These are phyloP conservation scores for Todiramphus saurophagus DNA, from an alignment of 2,113 vertebrate genomes.

Conservation along the genomic window DNA sequence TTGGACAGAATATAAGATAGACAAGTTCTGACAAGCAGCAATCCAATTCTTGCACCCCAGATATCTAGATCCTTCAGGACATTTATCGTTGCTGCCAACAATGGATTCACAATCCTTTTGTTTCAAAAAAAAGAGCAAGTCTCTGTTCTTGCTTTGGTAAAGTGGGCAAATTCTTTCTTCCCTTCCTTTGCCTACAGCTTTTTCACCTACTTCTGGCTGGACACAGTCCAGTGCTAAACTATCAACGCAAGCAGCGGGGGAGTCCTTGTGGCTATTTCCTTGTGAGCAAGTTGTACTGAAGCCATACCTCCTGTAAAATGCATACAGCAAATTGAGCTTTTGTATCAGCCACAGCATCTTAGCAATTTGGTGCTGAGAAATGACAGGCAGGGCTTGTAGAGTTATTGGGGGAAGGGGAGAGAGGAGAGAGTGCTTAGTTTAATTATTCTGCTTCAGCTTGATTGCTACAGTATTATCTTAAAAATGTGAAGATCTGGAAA, in stretches of 20 bases:
- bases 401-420: neutral
- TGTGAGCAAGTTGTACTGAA: neutral
- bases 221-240: neutral
- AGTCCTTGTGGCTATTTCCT: neutral
- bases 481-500: neutral
- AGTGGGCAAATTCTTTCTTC: neutral
- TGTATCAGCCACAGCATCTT: rapidly evolving
- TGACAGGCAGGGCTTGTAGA: neutral
- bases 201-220: neutral
- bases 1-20: neutral
- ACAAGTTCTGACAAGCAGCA: neutral
- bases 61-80: neutral
- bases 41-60: neutral
- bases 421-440: neutral
- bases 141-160: neutral
- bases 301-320: neutral
- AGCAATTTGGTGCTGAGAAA: neutral
- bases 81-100: neutral
- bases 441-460: neutral
- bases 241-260: rapidly evolving
- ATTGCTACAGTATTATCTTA: neutral
- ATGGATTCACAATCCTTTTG: neutral
- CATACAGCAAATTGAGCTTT: neutral
- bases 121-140: neutral
- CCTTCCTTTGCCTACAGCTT: neutral